A percentile compares a stretch with the other conserved stretches of the same genome.
Evolutionary conservation across 1,140 invertebrate genomes (phyloP).

Genomic region (Catajapyx aquilonaris): DNA sequence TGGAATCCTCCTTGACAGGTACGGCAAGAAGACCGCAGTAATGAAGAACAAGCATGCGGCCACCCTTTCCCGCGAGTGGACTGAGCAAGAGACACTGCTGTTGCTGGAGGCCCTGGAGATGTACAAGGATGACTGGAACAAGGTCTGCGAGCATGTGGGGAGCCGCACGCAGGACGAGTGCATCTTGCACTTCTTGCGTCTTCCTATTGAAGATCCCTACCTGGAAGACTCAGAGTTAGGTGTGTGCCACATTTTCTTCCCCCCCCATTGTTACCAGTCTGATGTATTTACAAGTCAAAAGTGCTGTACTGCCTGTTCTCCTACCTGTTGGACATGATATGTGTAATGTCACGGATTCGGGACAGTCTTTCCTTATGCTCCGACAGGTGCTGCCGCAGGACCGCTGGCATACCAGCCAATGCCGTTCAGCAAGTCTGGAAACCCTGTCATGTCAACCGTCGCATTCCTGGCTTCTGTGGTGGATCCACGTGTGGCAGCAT

Average conservation of each 20-base stretch:
- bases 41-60: constrained; percentile 55
- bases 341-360: too few species aligned
- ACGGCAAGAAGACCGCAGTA: constrained; percentile 43
- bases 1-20: constrained; percentile 16
- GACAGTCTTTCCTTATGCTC: too few species aligned
- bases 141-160: constrained; percentile 94
- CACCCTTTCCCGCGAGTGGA: constrained; percentile 80
- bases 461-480: constrained; percentile 97
- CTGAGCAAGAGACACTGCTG: constrained; percentile 91
- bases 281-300: too few species aligned
- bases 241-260: too few species aligned
- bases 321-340: too few species aligned
- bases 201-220: constrained; percentile 98
- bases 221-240: constrained; percentile 77
- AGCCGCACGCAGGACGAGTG: constrained; percentile 97
- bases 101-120: constrained; percentile 89
- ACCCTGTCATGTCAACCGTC: constrained; percentile 99
- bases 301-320: too few species aligned
- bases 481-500: constrained; percentile 87
- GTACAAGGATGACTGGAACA: constrained; percentile 99
- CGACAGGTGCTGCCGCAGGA: constrained; percentile 48
- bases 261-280: too few species aligned
- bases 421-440: constrained; percentile 92
- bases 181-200: constrained; percentile 87
- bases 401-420: constrained; percentile 93